A percentile compares a stretch with the other conserved stretches of the same genome.
phyloP scores from a whole-genome alignment of 2,113 vertebrate species.

The Xiphophorus maculatus region DNA sequence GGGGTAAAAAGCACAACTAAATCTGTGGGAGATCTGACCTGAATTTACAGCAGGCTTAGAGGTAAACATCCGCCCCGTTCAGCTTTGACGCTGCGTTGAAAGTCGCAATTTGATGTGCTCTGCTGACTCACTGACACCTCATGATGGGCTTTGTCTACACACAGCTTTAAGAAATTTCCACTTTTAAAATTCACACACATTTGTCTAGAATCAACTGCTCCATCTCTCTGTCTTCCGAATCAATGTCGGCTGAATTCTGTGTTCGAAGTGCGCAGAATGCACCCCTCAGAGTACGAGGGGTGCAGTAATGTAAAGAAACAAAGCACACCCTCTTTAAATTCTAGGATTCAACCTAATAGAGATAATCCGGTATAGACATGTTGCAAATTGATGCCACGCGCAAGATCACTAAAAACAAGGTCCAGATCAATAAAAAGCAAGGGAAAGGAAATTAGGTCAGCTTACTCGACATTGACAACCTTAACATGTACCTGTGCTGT shows the following conservation, averaged over 20 bases:
- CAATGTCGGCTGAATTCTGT: neutral
- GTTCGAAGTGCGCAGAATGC: too few relatives aligned
- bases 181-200: neutral
- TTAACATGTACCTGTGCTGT: too few relatives aligned
- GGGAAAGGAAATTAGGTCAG: too few relatives aligned
- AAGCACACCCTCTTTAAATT: too few relatives aligned
- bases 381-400: too few relatives aligned
- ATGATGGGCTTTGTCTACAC: slow-evolving; percentile 24
- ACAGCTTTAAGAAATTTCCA: neutral
- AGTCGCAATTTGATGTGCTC: slow-evolving; percentile 14
- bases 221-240: neutral
- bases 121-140: slow-evolving; percentile 21
- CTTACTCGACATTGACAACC: too few relatives aligned
- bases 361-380: too few relatives aligned
- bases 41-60: slow-evolving; percentile 40
- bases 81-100: slow-evolving; percentile 24
- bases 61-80: slow-evolving; percentile 41
- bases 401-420: too few relatives aligned
- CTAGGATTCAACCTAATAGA: too few relatives aligned
- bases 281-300: too few relatives aligned
- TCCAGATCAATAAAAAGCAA: too few relatives aligned
- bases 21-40: slow-evolving; percentile 47
- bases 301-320: too few relatives aligned
- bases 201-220: neutral
- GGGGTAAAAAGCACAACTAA: neutral